These are phyloP conservation scores for Drosophila ficusphila DNA, from an alignment of 1,140 invertebrate species.

Conservation along the genomic window DNA sequence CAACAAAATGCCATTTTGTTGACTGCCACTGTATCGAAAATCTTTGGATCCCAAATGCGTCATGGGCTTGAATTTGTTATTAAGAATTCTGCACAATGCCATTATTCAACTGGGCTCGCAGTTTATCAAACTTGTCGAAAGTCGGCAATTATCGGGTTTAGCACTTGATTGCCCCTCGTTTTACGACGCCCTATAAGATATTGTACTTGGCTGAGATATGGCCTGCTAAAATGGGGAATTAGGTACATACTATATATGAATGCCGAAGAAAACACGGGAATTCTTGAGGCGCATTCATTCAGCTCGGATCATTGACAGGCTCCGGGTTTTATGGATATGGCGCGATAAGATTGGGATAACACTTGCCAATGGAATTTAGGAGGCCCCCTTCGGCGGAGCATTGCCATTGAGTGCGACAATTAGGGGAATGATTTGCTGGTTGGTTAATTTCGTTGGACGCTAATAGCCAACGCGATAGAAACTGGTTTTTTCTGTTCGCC, in stretches of 20 bases:
- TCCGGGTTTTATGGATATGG: constrained; percentile 27
- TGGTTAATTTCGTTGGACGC: constrained; percentile 1
- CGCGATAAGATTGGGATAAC: constrained; percentile 25
- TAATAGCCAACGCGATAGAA: background rate
- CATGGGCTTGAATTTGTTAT: background rate
- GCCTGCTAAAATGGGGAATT: background rate
- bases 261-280: background rate
- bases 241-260: constrained; percentile 20
- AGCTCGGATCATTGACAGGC: constrained; percentile 29
- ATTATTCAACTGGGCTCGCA: background rate
- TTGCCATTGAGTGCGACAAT: background rate
- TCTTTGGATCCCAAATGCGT: constrained; percentile 6
- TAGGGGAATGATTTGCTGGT: constrained; percentile 10
- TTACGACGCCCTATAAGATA: constrained; percentile 33
- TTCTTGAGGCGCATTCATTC: constrained; percentile 14
- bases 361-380: constrained; percentile 4
- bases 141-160: constrained; percentile 22
- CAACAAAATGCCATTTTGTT: too few species aligned
- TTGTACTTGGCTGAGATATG: constrained; percentile 22
- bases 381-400: background rate
- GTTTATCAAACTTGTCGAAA: constrained; percentile 27
- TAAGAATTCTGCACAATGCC: background rate
- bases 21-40: background rate
- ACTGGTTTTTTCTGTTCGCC: constrained; percentile 20
- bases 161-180: constrained; percentile 14